Base-by-base conservation (phyloP, 2,113 vertebrate species). In the Cettia cetti region DNA sequence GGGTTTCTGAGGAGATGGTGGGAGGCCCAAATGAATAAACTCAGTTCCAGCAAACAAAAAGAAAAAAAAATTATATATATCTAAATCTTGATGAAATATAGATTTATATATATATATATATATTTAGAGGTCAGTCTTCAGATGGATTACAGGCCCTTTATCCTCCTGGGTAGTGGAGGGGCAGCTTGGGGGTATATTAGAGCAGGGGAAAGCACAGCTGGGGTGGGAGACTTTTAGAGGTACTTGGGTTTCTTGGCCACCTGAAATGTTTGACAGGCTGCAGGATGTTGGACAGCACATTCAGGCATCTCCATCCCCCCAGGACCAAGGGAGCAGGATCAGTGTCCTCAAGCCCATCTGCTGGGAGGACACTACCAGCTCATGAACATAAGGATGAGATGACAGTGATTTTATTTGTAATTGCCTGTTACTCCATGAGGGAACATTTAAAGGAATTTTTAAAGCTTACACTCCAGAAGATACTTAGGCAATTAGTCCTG, bases 321-420 rank as follows among this genome's bases (percentile, higher is more conserved):
- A 26, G 49, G 31, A 63, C 9, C 6, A 2, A 59, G n/a, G 49
- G 49, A 65, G 30, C 30, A 72, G 70, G 47, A 64, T 4, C 3
- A 1, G 52, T 21, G 37, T 44, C 24, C 17, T 2, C 37, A 72
- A 68, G 64, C 37, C 45, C 20, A 10, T 19, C 37, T 5, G 3
- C 37, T 20, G 21, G 39, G 71, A 65, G 30, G 44, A 42, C 53
- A 89, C 28, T 7, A 45, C 72, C 52, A 37, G 74, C 33, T 12
- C 4, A 3, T 9, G n/a, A 52, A 37, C 2, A 2, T 6, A n/a
- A 63, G 2, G 5, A 68, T 0, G 13, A 82, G 56, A 35, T 2
- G 6, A 65, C 49, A 12, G 6, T 5, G 57, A 76, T 56, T 83
- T 45, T 49, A 28, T 57, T 53, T 70, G 23, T 50, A 54, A 93